Base-by-base conservation (phyloP, 2,888 invertebrate species). In the Clusia tigrina region DNA sequence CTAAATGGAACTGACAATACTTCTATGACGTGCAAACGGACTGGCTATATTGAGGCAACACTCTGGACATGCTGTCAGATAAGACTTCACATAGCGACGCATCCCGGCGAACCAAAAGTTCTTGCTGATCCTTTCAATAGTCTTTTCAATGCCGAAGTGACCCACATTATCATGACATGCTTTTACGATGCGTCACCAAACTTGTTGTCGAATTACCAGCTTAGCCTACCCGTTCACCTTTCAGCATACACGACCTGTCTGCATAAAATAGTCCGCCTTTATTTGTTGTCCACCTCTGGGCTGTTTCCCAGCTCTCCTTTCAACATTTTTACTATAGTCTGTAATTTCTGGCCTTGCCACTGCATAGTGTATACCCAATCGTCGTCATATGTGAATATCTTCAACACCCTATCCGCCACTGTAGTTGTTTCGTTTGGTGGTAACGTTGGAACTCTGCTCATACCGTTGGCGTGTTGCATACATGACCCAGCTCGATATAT, bases 401-500 rank as follows among this genome's bases (percentile, higher is more conserved):
- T 6, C 42, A 48, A 15, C 20, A 48, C 48, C 6, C 15, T 48
- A 6, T 48, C 48, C 15, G 48, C 48, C 18, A 48, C 48, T 3
- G 18, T 48, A 2, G 18, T 22, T 15, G 15, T 18, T 20, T 48
- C 48, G 48, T 20, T 3, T 6, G 48, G 48, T 3, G 48, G 22
- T 48, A 20, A 48, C 2, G 20, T 20, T 48, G 18, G 18, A 9
- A 22, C 22, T 48, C 48, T 18, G 48, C 48, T 68, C 73, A 78
- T 56, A 46, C 77, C 65, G 18, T 80, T 78, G 0, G 77, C 79
- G 59, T 79, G 79, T 51, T 62, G 25, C 73, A 81, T 78, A 60
- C 67, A 60, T 1, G 63, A 54, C 2, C 69, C 69, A 12, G 65
- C 55, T 59, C 67, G 67, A 59, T 73, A 69, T 18, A 60, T 22